phyloP scores from a whole-genome alignment of 2,113 vertebrate genomes.

The Amphilophus citrinellus region DNA sequence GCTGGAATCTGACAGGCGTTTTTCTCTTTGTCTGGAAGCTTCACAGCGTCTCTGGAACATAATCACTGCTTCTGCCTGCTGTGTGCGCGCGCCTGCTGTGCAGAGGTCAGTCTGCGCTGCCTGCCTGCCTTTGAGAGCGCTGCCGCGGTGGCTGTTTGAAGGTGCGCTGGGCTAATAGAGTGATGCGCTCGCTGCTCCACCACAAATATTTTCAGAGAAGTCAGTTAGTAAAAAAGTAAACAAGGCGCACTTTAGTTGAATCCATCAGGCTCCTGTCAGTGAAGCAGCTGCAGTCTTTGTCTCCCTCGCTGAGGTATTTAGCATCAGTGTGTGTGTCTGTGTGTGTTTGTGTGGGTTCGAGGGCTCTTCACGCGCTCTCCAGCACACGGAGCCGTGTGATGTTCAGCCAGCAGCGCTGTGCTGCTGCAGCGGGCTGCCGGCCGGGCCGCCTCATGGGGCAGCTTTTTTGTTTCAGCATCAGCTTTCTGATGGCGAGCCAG shows the following conservation, averaged over 20 bases:
- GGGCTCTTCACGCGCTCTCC: neutral
- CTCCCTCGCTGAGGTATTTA: slow-evolving; percentile 1
- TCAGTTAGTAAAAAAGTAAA: neutral
- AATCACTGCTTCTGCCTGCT: neutral
- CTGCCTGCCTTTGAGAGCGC: neutral
- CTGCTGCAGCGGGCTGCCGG: neutral
- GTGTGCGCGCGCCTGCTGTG: no score
- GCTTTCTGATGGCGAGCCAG: slow-evolving; percentile 36
- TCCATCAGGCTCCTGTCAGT: neutral
- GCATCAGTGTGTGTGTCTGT: slow-evolving; percentile 2
- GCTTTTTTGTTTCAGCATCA: neutral
- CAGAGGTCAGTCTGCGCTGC: neutral
- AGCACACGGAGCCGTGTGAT: slow-evolving; percentile 44
- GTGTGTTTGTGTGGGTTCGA: slow-evolving; percentile 18
- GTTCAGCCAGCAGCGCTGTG: slow-evolving; percentile 37
- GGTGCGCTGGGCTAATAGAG: neutral
- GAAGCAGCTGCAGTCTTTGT: neutral
- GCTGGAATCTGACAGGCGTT: neutral
- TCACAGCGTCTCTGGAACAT: neutral
- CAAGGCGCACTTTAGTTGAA: neutral
- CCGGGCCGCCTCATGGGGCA: slow-evolving; percentile 20
- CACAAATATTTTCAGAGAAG: neutral
- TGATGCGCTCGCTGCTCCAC: neutral
- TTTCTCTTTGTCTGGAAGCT: neutral
- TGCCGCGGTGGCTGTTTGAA: neutral